phyloP scores from a whole-genome alignment of 2,113 vertebrate species.

The Ictalurus punctatus region DNA sequence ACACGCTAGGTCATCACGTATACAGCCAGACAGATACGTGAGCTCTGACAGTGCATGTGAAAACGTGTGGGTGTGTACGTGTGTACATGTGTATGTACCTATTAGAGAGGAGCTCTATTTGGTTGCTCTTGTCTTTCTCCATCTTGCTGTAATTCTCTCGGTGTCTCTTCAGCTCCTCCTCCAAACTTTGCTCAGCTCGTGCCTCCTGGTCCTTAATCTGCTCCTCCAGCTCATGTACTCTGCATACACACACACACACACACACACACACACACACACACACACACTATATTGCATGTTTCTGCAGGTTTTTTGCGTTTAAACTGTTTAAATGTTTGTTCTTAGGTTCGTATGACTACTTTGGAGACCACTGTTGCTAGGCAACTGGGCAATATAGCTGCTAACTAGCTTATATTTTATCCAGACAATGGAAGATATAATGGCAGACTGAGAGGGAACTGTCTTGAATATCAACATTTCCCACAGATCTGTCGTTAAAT shows the following conservation, averaged over 20 bases:
- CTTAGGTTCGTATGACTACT: background rate
- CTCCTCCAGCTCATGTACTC: constrained; percentile 96
- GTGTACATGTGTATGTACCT: constrained; percentile 71
- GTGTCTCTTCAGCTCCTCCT: constrained; percentile 88
- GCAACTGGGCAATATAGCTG: background rate
- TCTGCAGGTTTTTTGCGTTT: background rate
- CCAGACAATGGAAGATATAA: background rate
- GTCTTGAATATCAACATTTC: background rate
- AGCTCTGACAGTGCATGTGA: background rate
- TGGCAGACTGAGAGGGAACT: background rate
- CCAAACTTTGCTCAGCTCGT: constrained; percentile 82
- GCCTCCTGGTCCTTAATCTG: constrained; percentile 92
- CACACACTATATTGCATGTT: constrained; percentile 17
- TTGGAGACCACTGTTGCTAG: background rate
- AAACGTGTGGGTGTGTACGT: background rate
- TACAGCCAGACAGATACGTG: no score
- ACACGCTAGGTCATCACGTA: no score
- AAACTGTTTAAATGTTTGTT: background rate
- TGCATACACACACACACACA: constrained; percentile 57
- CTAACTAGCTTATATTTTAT: background rate
- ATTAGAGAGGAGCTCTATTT: constrained; percentile 86
- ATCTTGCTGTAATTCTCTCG: constrained; percentile 84
- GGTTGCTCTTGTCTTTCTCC: constrained; percentile 81
- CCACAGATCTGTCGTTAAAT: background rate
- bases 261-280: constrained; percentile 34